Evolutionary conservation across 2,888 invertebrate genomes (phyloP).

Genomic region (Plemyria rubiginata): DNA sequence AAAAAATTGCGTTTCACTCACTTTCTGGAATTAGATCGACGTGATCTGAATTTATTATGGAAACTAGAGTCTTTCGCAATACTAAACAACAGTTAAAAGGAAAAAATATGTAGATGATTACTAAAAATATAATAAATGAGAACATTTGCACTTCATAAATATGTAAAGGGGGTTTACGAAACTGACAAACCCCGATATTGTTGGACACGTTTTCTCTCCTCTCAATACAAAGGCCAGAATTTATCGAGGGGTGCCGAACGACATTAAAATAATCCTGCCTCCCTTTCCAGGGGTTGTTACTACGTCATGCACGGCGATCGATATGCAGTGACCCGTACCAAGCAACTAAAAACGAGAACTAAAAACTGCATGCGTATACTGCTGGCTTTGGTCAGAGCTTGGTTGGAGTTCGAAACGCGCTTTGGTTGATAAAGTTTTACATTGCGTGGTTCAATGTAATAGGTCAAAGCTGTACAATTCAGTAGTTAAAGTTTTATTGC

Average conservation of each 20-base stretch:
- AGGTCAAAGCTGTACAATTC: conserved; percentile 24
- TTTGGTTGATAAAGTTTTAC: conserved; percentile 6
- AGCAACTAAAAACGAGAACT: conserved; percentile 21
- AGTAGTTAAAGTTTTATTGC: conserved; percentile 15
- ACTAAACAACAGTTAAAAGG: background rate
- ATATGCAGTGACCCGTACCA: conserved; percentile 48
- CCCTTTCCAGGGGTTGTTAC: conserved; percentile 36
- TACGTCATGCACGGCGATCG: conserved; percentile 59
- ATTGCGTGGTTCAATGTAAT: conserved; percentile 21
- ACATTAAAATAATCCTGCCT: conserved; percentile 30
- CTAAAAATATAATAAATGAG: background rate
- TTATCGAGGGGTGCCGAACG: conserved; percentile 37
- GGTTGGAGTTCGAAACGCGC: conserved; percentile 3
- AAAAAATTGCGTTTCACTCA: conserved; percentile 6
- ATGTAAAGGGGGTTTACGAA: conserved; percentile 12
- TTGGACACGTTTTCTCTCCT: conserved; percentile 24
- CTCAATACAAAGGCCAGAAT: conserved; percentile 33
- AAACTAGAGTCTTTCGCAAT: background rate
- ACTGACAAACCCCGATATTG: conserved; percentile 18
- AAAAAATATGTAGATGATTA: background rate
- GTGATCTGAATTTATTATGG: background rate
- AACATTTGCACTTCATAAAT: conserved; percentile 16
- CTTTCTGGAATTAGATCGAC: conserved; percentile 4
- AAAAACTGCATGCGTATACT: conserved; percentile 22
- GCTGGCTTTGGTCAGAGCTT: conserved; percentile 7